Evolutionary conservation across 2,797 vertebrate genomes (phyloP).

Genomic region (Danio aesculapii): DNA sequence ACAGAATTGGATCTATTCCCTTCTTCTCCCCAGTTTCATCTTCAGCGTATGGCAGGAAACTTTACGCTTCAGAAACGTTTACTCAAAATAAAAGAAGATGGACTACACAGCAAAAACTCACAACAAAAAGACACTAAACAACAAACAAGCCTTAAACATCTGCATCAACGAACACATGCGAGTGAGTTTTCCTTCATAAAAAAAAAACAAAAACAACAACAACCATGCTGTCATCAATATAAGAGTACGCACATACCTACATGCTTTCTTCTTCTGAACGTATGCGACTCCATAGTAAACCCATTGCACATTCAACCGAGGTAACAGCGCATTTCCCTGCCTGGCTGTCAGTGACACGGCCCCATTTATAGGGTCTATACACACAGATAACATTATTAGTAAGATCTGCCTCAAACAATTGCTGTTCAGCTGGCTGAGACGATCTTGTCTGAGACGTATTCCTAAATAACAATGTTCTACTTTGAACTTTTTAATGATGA

Average conservation of each 20-base stretch:
- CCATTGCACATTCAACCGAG: conserved; percentile 70
- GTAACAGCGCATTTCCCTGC: conserved; percentile 57
- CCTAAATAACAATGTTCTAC: conserved; percentile 1
- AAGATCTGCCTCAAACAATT: conserved; percentile 70
- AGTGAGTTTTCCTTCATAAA: neutral
- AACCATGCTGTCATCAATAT: conserved; percentile 42
- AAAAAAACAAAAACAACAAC: neutral
- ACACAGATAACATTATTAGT: conserved; percentile 74
- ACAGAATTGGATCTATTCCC: neutral
- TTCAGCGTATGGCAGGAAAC: neutral
- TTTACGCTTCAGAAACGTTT: neutral
- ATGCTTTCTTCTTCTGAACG: conserved; percentile 78
- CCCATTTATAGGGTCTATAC: conserved; percentile 77
- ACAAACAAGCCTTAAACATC: neutral
- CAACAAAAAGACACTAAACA: conserved; percentile 2
- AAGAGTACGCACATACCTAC: conserved; percentile 75
- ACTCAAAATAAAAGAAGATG: neutral
- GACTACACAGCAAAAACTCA: neutral
- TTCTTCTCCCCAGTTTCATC: neutral
- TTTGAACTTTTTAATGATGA: conserved; percentile 10
- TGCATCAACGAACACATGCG: neutral
- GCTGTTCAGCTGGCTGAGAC: conserved; percentile 61
- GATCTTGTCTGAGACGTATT: conserved; percentile 43
- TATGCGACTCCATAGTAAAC: conserved; percentile 77
- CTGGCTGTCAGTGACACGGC: conserved; percentile 58